These are phyloP conservation scores for Steinernema scapterisci DNA, from an alignment of 2,888 invertebrate genomes.

Conservation along the genomic window DNA sequence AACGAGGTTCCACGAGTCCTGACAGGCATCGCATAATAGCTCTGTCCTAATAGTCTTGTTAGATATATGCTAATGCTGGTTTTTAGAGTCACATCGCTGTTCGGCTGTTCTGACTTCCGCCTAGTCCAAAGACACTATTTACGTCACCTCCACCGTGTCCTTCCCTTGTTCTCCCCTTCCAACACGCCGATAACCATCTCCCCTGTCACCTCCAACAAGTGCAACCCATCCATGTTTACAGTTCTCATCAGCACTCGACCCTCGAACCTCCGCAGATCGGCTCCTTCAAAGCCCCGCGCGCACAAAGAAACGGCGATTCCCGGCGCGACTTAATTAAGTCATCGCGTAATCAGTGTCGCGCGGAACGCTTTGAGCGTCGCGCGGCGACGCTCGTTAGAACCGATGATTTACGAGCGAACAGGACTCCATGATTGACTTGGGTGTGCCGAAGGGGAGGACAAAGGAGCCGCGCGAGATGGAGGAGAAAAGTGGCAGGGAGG, in stretches of 20 bases:
- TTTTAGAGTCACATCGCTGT: too few relatives aligned
- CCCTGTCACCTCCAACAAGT: neutral
- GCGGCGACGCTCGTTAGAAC: neutral
- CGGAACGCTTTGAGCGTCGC: neutral
- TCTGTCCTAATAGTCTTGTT: too few relatives aligned
- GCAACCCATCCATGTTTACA: neutral
- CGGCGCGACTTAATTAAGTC: conserved; percentile 12
- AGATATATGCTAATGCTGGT: too few relatives aligned
- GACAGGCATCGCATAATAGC: too few relatives aligned
- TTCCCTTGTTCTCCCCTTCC: neutral
- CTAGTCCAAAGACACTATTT: too few relatives aligned
- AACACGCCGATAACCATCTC: neutral
- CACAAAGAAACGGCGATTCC: conserved; percentile 12
- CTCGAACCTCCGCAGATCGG: too few relatives aligned
- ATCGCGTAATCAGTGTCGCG: conserved; percentile 3
- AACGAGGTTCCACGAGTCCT: too few relatives aligned
- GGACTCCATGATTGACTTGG: neutral
- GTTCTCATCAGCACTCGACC: conserved; percentile 24
- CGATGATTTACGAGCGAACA: conserved; percentile 15
- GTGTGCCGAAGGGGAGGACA: too few relatives aligned
- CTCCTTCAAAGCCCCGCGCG: conserved; percentile 5
- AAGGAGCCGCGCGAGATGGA: neutral
- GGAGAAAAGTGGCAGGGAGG: neutral
- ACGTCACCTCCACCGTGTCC: neutral
- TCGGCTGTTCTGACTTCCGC: too few relatives aligned